Evolutionary conservation across 30 jellyfish, hydroid and myxozoan species (phyloP).

Genomic region (Cassiopea andromeda): DNA sequence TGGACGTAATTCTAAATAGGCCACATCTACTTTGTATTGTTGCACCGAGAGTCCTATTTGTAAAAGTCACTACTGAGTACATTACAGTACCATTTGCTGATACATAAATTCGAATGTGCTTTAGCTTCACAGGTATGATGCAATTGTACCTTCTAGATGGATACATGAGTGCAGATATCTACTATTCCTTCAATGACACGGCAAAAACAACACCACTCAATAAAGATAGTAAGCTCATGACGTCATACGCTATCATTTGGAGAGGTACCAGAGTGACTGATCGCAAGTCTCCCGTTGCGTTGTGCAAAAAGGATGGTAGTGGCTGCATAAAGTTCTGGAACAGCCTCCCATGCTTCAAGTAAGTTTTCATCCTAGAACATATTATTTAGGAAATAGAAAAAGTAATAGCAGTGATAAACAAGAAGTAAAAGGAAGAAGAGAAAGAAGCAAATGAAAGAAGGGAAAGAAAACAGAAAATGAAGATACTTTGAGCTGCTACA

Average conservation of each 20-base stretch:
- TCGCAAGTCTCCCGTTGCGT: not conserved
- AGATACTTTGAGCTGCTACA: no score
- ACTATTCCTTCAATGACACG: conserved; percentile 10
- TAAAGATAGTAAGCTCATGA: not conserved
- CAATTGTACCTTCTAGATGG: not conserved
- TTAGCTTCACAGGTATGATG: not conserved
- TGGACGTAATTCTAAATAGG: no score
- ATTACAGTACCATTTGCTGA: no score
- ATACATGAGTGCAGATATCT: not conserved
- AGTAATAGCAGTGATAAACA: no score
- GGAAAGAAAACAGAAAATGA: no score
- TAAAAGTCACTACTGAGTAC: no score
- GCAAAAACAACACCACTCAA: not conserved
- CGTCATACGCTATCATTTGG: conserved; percentile 1
- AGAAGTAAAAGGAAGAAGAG: no score
- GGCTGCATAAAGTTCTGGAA: conserved; percentile 5
- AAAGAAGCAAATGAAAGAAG: no score
- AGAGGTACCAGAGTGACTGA: not conserved
- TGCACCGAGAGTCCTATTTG: no score
- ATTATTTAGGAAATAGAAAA: no score
- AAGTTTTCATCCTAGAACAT: not conserved
- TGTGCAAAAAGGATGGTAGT: not conserved
- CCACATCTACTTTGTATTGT: no score
- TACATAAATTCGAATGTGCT: no score
- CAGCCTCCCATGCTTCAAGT: conserved; percentile 3